Conservation (phyloP, 2,113 vertebrate genomes). For the Nibea albiflora region DNA sequence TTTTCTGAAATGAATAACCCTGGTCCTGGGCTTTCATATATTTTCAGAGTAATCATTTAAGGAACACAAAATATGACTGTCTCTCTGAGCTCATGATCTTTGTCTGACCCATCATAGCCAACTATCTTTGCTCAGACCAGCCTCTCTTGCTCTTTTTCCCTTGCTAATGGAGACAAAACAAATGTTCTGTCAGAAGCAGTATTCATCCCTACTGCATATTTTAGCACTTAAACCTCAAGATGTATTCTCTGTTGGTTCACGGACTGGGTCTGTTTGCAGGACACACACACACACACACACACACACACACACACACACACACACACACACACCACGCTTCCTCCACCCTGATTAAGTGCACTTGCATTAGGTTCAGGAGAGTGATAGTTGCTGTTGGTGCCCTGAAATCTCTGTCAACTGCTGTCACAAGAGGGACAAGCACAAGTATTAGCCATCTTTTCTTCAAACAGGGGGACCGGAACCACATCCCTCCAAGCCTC, state of each 20-base stretch:
- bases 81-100: background rate
- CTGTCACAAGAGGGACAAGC: conserved; percentile 50
- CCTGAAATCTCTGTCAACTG: conserved; percentile 55
- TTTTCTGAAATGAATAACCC: background rate
- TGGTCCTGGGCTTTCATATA: conserved; percentile 9
- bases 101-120: conserved; percentile 27
- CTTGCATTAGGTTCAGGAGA: conserved; percentile 53
- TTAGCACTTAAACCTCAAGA: conserved; percentile 61
- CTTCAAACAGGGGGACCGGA: conserved; percentile 45
- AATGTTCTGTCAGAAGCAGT: conserved; percentile 50
- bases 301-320: conserved; percentile 22
- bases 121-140: conserved; percentile 41
- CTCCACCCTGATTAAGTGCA: conserved; percentile 58
- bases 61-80: conserved; percentile 31
- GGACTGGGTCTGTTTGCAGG: conserved; percentile 35
- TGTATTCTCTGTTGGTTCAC: conserved; percentile 51
- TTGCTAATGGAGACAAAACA: conserved; percentile 57
- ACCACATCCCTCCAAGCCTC: conserved; percentile 10
- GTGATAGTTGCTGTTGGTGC: conserved; percentile 58
- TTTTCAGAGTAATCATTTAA: conserved; percentile 31
- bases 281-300: conserved; percentile 34
- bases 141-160: background rate
- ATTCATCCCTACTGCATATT: conserved; percentile 16
- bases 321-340: conserved; percentile 32
- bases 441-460: conserved; percentile 55